A percentile compares a stretch with the other conserved stretches of the same genome.
Evolutionary conservation across 1,140 invertebrate genomes (phyloP).

Genomic region (Danaus plexippus): DNA sequence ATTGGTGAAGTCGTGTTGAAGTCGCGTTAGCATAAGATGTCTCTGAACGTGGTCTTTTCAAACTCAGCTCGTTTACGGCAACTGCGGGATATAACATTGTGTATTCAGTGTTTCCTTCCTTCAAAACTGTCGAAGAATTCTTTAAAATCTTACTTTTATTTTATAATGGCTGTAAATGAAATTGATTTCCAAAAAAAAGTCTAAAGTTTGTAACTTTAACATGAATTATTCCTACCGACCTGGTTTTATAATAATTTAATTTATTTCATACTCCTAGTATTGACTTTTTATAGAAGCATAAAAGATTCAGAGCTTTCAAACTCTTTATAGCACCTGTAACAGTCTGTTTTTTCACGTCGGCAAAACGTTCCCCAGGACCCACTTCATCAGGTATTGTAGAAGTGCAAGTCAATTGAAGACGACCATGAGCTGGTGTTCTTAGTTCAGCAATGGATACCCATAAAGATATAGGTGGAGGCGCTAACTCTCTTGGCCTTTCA

Average conservation of each 20-base stretch:
- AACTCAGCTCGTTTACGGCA: conserved; percentile 59
- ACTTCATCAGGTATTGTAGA: conserved; percentile 76
- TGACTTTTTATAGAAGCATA: no score
- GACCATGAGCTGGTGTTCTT: conserved; percentile 73
- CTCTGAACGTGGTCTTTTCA: conserved; percentile 52
- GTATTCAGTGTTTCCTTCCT: conserved; percentile 18
- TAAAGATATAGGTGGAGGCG: conserved; percentile 51
- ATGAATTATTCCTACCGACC: no score
- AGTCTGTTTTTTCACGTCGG: conserved; percentile 68
- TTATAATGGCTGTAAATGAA: no score
- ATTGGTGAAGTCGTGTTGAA: conserved; percentile 26
- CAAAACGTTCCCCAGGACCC: conserved; percentile 58
- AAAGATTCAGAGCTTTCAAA: not conserved
- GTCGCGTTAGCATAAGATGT: conserved; percentile 48
- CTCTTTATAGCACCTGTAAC: conserved; percentile 49
- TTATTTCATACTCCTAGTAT: no score
- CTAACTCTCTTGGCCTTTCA: conserved; percentile 40
- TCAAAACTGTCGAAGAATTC: not conserved
- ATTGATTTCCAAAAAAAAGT: no score
- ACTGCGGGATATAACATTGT: conserved; percentile 43
- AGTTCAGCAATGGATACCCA: conserved; percentile 74
- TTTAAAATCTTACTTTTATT: no score
- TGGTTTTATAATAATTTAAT: no score
- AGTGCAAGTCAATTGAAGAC: conserved; percentile 75
- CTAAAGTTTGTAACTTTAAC: no score